Evolutionary conservation across 2,797 vertebrate genomes (phyloP).

Genomic region (Enteromius radiatus): DNA sequence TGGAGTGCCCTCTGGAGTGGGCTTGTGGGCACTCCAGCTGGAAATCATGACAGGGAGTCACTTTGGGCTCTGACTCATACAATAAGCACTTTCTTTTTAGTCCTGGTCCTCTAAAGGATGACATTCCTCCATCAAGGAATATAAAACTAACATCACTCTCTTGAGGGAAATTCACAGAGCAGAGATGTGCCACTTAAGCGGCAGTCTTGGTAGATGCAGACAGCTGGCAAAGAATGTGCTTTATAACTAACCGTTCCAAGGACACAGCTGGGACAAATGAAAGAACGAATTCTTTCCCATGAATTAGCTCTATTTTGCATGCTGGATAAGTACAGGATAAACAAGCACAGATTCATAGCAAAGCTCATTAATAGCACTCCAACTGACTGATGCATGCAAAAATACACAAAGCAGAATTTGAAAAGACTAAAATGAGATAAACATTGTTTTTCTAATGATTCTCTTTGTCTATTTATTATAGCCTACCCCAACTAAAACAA

Average conservation of each 20-base stretch:
- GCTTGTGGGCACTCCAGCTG: too few relatives aligned
- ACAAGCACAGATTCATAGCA: neutral
- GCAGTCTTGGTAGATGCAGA: slow-evolving; percentile 37
- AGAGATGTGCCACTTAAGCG: slow-evolving; percentile 9
- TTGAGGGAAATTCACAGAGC: neutral
- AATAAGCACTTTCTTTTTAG: neutral
- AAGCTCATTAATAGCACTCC: neutral
- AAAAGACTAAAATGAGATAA: neutral
- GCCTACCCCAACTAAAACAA: neutral
- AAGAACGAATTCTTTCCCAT: slow-evolving; percentile 52
- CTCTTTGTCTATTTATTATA: neutral
- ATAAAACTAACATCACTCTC: neutral
- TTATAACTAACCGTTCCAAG: slow-evolving; percentile 53
- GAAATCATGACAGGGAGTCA: neutral
- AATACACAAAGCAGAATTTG: slow-evolving; percentile 1
- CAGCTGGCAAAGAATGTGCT: slow-evolving; percentile 39
- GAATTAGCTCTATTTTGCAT: slow-evolving; percentile 45
- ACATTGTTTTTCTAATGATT: neutral
- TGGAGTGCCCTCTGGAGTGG: too few relatives aligned
- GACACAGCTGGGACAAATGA: slow-evolving; percentile 56
- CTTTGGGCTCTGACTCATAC: neutral
- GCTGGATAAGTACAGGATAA: slow-evolving; percentile 32
- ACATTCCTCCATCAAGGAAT: neutral
- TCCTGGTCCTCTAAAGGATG: neutral
- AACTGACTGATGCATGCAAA: neutral